Evolutionary conservation across 92 coral and sea anemone genomes (phyloP).

Genomic region (Epizoanthus scotinus): DNA sequence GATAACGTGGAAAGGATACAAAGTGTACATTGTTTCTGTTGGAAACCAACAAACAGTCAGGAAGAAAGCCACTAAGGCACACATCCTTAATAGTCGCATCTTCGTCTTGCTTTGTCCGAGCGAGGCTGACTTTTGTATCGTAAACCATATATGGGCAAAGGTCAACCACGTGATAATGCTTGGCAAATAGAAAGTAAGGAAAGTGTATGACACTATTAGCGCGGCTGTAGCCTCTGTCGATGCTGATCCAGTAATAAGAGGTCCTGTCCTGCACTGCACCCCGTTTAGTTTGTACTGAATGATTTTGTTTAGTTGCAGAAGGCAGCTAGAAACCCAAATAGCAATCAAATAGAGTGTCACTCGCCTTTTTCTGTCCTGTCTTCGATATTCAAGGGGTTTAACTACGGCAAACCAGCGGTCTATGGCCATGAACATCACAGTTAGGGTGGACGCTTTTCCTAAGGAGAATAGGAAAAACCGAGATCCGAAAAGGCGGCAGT

Average conservation of each 20-base stretch:
- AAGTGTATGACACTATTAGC: conserved; percentile 47
- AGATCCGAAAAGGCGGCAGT: conserved; percentile 59
- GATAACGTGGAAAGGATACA: conserved; percentile 42
- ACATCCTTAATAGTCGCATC: conserved; percentile 65
- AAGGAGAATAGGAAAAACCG: conserved; percentile 53
- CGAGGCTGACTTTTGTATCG: conserved; percentile 37
- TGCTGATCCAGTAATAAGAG: conserved; percentile 6
- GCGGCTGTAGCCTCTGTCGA: conserved; percentile 33
- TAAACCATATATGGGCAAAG: conserved; percentile 57
- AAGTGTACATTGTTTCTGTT: conserved; percentile 54
- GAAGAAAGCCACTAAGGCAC: conserved; percentile 60
- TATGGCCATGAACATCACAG: conserved; percentile 61
- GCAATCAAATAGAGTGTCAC: conserved; percentile 48
- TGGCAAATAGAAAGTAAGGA: conserved; percentile 55
- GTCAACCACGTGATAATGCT: conserved; percentile 55
- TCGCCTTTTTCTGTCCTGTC: conserved; percentile 42
- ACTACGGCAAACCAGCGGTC: conserved; percentile 67
- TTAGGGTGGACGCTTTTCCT: conserved; percentile 59
- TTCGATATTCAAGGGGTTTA: conserved; percentile 62
- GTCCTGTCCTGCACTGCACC: conserved; percentile 22
- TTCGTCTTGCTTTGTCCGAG: conserved; percentile 30
- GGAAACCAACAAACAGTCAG: conserved; percentile 65
- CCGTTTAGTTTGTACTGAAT: conserved; percentile 36
- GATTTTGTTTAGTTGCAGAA: conserved; percentile 44
- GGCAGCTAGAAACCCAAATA: conserved; percentile 58